Conservation (phyloP, 2,113 vertebrate genomes). For the Oenanthe oenanthe region DNA sequence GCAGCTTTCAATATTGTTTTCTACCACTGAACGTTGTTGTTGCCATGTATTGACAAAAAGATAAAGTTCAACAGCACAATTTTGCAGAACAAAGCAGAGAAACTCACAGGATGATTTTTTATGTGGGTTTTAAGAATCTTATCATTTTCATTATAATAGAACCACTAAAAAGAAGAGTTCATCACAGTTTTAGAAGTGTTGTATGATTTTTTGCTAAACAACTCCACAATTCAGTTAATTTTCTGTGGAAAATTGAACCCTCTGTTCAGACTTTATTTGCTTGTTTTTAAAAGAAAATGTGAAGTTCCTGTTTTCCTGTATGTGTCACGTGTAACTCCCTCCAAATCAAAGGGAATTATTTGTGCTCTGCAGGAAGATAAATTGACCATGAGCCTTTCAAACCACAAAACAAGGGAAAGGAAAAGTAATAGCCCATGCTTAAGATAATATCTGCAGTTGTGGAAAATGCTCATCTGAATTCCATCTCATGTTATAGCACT, state of each 20-base stretch:
- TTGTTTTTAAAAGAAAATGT: not conserved
- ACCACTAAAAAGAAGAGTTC: not conserved
- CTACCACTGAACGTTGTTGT: not conserved
- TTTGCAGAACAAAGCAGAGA: not conserved
- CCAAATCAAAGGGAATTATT: not conserved
- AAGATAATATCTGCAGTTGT: not conserved
- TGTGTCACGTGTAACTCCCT: not conserved
- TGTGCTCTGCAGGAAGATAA: not conserved
- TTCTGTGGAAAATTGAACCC: not conserved
- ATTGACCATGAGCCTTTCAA: not conserved
- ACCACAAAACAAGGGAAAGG: not conserved
- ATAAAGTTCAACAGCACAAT: not conserved
- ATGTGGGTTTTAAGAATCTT: not conserved
- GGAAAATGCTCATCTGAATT: not conserved
- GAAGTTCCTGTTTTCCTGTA: not conserved
- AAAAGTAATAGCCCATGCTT: not conserved
- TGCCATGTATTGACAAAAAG: not conserved
- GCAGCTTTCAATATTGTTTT: not conserved
- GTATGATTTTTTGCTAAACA: not conserved
- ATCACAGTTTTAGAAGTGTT: not conserved
- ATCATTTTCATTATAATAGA: not conserved
- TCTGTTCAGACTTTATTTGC: not conserved
- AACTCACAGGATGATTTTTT: not conserved
- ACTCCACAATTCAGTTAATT: not conserved
- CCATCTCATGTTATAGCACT: not conserved